Percentiles rank a stretch among this genome's conserved stretches.
These are phyloP conservation scores for Pseudolaguvia tuberculata DNA, from an alignment of 2,113 vertebrate species.

Conservation along the genomic window DNA sequence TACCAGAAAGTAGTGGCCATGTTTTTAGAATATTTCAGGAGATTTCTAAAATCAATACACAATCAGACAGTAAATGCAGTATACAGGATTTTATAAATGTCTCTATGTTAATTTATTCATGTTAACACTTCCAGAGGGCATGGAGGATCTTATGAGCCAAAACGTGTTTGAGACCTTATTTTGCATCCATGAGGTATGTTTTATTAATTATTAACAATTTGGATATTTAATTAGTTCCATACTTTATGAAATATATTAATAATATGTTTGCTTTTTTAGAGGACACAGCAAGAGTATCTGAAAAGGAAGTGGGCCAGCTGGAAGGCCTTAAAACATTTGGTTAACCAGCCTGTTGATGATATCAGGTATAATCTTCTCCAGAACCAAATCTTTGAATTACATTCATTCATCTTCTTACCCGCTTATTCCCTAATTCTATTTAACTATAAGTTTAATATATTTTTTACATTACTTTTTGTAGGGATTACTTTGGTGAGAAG, in stretches of 20 bases:
- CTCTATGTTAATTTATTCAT: background rate
- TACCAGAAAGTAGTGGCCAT: background rate
- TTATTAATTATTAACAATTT: background rate
- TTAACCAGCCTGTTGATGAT: conserved; percentile 61
- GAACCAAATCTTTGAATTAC: background rate
- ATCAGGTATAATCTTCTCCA: conserved; percentile 69
- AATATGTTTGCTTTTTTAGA: conserved; percentile 41
- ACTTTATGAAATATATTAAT: background rate
- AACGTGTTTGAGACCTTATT: conserved; percentile 79
- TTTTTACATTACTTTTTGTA: conserved; percentile 42
- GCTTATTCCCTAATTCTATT: no score
- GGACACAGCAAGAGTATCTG: conserved; percentile 56
- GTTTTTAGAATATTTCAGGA: background rate
- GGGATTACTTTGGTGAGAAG: conserved; percentile 89
- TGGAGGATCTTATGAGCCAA: conserved; percentile 64
- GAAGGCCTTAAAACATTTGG: conserved; percentile 55
- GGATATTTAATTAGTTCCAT: background rate
- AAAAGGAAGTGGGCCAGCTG: conserved; percentile 73
- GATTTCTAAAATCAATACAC: background rate
- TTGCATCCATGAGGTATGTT: conserved; percentile 79
- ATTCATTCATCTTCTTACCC: background rate
- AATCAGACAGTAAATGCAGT: background rate
- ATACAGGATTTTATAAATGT: background rate
- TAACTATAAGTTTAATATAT: no score
- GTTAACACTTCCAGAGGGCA: conserved; percentile 62